Evolutionary conservation across 23 tunicate genomes (phyloP).

Genomic region (Halocynthia roretzi): DNA sequence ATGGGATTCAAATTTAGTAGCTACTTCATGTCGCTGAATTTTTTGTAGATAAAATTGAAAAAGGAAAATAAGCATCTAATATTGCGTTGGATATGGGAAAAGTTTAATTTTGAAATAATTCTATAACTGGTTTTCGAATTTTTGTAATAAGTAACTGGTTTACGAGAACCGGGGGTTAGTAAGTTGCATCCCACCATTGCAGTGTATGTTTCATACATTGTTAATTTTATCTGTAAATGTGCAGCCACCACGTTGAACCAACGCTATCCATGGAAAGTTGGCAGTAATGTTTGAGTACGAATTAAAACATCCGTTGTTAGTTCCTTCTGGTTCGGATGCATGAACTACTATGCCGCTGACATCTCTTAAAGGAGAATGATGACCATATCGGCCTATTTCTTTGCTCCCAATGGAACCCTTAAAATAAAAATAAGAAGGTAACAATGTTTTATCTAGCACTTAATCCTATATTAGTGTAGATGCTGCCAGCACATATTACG

Average conservation of each 20-base stretch:
- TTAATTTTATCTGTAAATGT: slow-evolving; percentile 52
- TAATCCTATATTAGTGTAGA: too few relatives aligned
- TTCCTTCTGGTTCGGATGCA: slow-evolving; percentile 27
- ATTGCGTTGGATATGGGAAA: background rate
- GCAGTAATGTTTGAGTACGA: slow-evolving; percentile 1
- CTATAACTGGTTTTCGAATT: too few relatives aligned
- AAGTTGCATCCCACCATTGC: background rate
- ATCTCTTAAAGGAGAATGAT: slow-evolving; percentile 37
- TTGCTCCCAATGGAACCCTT: background rate
- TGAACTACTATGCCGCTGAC: slow-evolving; percentile 42
- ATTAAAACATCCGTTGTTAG: slow-evolving; percentile 19
- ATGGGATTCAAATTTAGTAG: too few relatives aligned
- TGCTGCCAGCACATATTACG: too few relatives aligned
- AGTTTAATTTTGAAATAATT: too few relatives aligned
- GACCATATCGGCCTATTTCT: slow-evolving; percentile 44
- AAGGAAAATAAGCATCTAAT: background rate
- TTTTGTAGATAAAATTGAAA: background rate
- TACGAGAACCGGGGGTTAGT: background rate
- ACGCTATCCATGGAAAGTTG: slow-evolving; percentile 42
- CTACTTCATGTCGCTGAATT: background rate
- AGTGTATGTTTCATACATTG: slow-evolving; percentile 26
- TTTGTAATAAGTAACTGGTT: background rate
- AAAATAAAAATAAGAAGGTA: too few relatives aligned
- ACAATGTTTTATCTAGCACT: too few relatives aligned
- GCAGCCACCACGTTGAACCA: slow-evolving; percentile 62